Percentiles rank a stretch among this genome's conserved stretches.
These are phyloP conservation scores for Cairina moschata DNA, from an alignment of 2,113 vertebrate genomes.

Conservation along the genomic window DNA sequence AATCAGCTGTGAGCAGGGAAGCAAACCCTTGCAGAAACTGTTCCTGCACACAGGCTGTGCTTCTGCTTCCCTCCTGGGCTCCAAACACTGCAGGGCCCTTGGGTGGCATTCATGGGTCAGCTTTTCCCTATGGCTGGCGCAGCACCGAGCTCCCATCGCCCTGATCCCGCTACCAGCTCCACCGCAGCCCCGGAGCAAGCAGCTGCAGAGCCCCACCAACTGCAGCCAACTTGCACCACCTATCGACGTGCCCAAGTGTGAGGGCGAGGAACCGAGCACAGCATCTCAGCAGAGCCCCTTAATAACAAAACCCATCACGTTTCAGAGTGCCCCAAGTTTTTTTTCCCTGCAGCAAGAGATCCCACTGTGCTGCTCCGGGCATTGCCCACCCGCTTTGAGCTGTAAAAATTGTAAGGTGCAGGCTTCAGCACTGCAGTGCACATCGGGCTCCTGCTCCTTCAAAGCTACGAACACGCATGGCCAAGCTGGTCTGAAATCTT, in stretches of 20 bases:
- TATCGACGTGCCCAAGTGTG: background rate
- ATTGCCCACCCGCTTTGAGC: background rate
- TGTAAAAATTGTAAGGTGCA: background rate
- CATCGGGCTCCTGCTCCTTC: background rate
- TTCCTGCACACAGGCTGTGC: background rate
- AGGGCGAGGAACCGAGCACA: background rate
- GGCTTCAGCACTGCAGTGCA: background rate
- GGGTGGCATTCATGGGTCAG: background rate
- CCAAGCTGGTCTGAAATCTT: background rate
- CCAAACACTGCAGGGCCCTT: background rate
- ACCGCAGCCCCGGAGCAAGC: background rate
- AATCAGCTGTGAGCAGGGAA: background rate
- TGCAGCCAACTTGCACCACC: conserved; percentile 38
- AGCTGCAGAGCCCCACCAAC: background rate
- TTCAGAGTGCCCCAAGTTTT: background rate
- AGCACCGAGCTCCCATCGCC: background rate
- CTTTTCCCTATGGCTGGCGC: background rate
- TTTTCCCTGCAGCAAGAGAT: background rate
- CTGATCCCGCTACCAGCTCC: background rate
- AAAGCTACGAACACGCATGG: fast-evolving
- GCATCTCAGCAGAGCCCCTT: background rate
- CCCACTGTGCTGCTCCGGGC: fast-evolving
- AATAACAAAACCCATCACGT: fast-evolving
- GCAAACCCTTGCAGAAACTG: background rate
- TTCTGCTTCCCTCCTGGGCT: background rate